phyloP scores from a whole-genome alignment of 2,797 vertebrate genomes.

The Arnoldichthys spilopterus region DNA sequence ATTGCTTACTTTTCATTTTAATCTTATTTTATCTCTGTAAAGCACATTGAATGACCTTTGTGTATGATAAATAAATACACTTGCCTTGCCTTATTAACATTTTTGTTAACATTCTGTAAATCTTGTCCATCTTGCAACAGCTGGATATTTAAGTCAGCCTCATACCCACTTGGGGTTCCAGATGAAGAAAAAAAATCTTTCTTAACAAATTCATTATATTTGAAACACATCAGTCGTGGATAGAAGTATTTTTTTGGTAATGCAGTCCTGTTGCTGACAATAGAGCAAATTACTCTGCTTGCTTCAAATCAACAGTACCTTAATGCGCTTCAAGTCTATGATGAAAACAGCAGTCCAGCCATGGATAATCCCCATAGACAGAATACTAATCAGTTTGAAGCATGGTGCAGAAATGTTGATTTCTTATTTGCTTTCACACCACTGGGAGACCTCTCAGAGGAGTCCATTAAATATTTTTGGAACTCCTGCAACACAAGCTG shows the following conservation, averaged over 20 bases:
- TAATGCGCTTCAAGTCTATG: slow-evolving; percentile 1
- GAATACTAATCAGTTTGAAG: slow-evolving; percentile 31
- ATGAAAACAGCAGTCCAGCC: slow-evolving; percentile 20
- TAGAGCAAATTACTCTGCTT: slow-evolving; percentile 43
- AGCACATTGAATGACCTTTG: too few species aligned
- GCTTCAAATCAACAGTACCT: slow-evolving; percentile 30
- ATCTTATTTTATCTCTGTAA: too few species aligned
- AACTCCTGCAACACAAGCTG: background rate
- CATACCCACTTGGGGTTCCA: too few species aligned
- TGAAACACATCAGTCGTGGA: background rate
- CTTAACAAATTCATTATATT: too few species aligned
- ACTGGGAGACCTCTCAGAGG: slow-evolving; percentile 11
- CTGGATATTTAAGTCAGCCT: too few species aligned
- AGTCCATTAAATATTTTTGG: slow-evolving; percentile 37
- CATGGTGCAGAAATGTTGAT: slow-evolving; percentile 39
- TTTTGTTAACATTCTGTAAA: too few species aligned
- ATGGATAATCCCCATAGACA: slow-evolving; percentile 34
- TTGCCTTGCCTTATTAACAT: too few species aligned
- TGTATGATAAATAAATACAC: too few species aligned
- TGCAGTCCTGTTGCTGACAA: slow-evolving; percentile 38
- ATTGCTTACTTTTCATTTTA: too few species aligned
- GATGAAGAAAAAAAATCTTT: too few species aligned
- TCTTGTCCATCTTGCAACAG: too few species aligned
- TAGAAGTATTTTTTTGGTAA: background rate
- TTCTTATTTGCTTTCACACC: slow-evolving; percentile 27